phyloP scores from a whole-genome alignment of 2,797 vertebrate genomes.

The Telmatherina bonti region DNA sequence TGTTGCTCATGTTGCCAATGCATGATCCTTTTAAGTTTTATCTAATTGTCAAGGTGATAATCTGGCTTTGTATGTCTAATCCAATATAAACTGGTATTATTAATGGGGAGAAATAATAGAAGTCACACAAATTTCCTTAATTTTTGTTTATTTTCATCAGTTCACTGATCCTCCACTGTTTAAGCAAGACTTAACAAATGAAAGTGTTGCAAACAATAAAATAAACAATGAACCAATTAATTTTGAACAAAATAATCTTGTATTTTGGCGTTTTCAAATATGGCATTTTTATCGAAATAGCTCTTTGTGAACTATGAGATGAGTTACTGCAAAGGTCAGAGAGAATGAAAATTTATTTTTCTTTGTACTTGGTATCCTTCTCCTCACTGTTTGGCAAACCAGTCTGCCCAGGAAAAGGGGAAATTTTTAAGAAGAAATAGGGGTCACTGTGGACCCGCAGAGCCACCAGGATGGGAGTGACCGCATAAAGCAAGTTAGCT shows the following conservation, averaged over 20 bases:
- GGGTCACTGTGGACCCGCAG: constrained; percentile 83
- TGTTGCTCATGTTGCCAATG: too few species aligned
- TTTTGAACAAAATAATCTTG: constrained; percentile 54
- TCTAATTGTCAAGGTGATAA: neutral
- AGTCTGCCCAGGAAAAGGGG: constrained; percentile 57
- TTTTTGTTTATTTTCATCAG: neutral
- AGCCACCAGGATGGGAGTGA: constrained; percentile 85
- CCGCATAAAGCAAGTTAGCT: constrained; percentile 82
- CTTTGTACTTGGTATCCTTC: constrained; percentile 83
- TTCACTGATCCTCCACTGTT: neutral
- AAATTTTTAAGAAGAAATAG: constrained; percentile 84
- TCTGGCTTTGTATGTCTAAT: neutral
- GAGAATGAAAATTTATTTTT: constrained; percentile 50
- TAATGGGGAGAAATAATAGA: neutral
- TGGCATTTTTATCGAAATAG: constrained; percentile 44
- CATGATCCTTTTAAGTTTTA: too few species aligned
- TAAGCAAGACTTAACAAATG: neutral
- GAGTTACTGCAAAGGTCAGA: constrained; percentile 34
- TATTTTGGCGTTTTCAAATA: constrained; percentile 60
- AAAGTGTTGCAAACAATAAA: constrained; percentile 24
- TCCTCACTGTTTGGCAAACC: constrained; percentile 75
- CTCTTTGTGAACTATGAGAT: constrained; percentile 36
- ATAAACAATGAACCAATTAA: constrained; percentile 31
- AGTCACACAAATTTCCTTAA: neutral
- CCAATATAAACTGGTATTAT: neutral